Percentiles rank a stretch among this genome's conserved stretches.
phyloP scores from a whole-genome alignment of 2,797 vertebrate species.

The Paguma larvata region DNA sequence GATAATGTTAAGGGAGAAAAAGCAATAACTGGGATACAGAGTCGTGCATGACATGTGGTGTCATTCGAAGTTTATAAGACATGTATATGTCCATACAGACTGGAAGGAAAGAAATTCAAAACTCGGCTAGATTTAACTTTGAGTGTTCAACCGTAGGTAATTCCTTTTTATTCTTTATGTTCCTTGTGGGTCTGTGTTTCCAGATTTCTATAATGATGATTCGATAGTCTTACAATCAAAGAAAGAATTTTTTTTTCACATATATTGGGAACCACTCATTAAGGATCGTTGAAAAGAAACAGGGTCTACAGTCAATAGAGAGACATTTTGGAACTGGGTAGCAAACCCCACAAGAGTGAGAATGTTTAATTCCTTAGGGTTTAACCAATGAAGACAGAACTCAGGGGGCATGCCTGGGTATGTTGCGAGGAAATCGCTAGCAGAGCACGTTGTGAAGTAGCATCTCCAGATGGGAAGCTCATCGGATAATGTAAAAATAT shows the following conservation, averaged over 20 bases:
- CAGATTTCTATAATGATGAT: not conserved
- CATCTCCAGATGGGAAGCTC: not conserved
- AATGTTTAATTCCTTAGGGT: not conserved
- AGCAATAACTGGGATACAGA: too few relatives aligned
- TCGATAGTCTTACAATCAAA: not conserved
- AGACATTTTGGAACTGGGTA: not conserved
- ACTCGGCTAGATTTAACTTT: not conserved
- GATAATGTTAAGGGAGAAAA: not conserved
- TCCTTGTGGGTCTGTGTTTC: not conserved
- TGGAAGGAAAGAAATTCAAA: not conserved
- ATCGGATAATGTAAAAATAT: not conserved
- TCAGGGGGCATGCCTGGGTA: fast-evolving
- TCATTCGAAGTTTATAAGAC: not conserved
- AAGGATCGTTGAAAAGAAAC: not conserved
- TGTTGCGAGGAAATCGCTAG: not conserved
- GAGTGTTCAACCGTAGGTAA: fast-evolving
- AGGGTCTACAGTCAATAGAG: not conserved
- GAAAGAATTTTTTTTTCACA: not conserved
- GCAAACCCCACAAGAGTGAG: not conserved
- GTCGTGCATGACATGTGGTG: fast-evolving
- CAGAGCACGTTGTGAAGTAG: constrained; percentile 33
- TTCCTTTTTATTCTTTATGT: not conserved
- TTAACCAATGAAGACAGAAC: not conserved
- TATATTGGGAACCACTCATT: not conserved
- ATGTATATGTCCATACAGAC: fast-evolving